Evolutionary conservation across 1,140 invertebrate genomes (phyloP).

Genomic region (Aphaenogaster rudis): DNA sequence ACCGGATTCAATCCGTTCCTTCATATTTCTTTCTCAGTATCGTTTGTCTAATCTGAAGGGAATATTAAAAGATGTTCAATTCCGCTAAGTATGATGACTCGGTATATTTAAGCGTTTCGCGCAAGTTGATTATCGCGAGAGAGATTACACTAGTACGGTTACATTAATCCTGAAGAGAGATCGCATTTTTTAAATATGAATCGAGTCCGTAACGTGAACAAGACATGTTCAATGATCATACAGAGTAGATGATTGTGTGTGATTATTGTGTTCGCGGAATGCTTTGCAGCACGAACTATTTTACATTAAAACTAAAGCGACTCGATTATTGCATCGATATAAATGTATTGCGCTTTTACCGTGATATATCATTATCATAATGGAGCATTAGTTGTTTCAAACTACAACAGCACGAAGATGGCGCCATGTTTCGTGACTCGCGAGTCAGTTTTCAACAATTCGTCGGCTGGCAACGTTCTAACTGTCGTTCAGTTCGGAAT

Average conservation of each 20-base stretch:
- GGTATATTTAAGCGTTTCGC: conserved; percentile 29
- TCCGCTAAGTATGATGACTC: conserved; percentile 50
- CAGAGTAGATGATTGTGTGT: not conserved
- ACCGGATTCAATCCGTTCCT: conserved; percentile 66
- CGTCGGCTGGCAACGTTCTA: conserved; percentile 23
- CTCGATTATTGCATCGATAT: conserved; percentile 9
- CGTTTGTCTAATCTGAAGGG: conserved; percentile 59
- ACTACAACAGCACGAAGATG: not conserved
- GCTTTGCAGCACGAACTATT: not conserved
- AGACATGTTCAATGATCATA: not conserved
- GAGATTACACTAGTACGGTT: not conserved
- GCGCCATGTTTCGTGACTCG: conserved; percentile 13
- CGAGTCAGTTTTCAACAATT: conserved; percentile 33
- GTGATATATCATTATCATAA: not conserved
- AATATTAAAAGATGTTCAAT: conserved; percentile 59
- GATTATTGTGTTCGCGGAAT: not conserved
- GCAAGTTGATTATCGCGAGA: conserved; percentile 40
- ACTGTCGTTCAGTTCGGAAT: conserved; percentile 51
- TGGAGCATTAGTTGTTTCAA: not conserved
- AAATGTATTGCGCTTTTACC: not conserved
- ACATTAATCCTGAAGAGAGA: not conserved
- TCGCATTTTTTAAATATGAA: not conserved
- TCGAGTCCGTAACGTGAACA: not conserved
- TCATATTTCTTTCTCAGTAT: conserved; percentile 62
- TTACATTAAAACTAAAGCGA: not conserved